Evolutionary conservation across 64 coral and sea anemone species (phyloP).

Genomic region (Dendronephthya gigantea): DNA sequence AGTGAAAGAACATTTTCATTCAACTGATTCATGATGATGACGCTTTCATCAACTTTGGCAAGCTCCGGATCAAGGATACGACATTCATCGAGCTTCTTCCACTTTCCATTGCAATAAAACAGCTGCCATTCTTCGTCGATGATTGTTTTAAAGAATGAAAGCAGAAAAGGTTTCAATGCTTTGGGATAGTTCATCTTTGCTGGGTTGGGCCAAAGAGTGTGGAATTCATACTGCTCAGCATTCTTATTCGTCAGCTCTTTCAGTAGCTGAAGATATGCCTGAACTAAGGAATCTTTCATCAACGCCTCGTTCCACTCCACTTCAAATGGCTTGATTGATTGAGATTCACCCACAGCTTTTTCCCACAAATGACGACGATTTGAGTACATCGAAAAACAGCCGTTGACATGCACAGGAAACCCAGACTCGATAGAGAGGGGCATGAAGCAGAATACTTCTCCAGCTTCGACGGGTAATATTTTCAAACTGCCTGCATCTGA

Average conservation of each 20-base stretch:
- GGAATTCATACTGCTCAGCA: conserved; percentile 19
- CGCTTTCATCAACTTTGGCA: not conserved
- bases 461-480: not conserved
- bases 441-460: conserved; percentile 51
- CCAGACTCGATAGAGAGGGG: conserved; percentile 41
- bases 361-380: not conserved
- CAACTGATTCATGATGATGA: not conserved
- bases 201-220: conserved; percentile 54
- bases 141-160: conserved; percentile 39
- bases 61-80: not conserved
- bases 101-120: conserved; percentile 4
- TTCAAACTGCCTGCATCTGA: not conserved
- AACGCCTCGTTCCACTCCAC: conserved; percentile 61
- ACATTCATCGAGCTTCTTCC: not conserved
- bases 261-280: conserved; percentile 48
- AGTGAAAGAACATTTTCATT: not conserved
- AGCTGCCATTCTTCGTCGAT: not conserved
- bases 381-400: conserved; percentile 25
- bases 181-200: not conserved
- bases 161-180: conserved; percentile 26
- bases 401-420: conserved; percentile 56
- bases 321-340: conserved; percentile 13
- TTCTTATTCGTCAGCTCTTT: conserved; percentile 4
- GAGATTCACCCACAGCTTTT: not conserved
- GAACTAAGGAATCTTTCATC: conserved; percentile 46